These are phyloP conservation scores for Stenodera caucasica DNA, from an alignment of 2,888 invertebrate genomes.

Conservation along the genomic window DNA sequence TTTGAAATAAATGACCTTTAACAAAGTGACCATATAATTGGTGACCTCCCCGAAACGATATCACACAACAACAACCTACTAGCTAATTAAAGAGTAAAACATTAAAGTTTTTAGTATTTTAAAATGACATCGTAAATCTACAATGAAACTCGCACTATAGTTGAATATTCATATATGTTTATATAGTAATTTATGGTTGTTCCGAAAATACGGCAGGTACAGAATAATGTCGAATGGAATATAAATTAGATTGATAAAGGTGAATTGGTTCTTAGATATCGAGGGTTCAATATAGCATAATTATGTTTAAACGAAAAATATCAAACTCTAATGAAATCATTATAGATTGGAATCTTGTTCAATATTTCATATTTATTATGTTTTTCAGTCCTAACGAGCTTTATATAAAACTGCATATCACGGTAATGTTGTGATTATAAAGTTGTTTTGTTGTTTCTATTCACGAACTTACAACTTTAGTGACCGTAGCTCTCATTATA, in stretches of 20 bases:
- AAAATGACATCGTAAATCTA: slow-evolving; percentile 32
- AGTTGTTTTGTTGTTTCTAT: background rate
- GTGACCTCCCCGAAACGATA: slow-evolving; percentile 30
- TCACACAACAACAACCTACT: slow-evolving; percentile 29
- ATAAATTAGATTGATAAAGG: no score
- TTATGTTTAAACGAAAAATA: background rate
- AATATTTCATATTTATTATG: background rate
- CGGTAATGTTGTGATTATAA: background rate
- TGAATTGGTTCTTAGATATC: no score
- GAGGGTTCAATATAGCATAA: background rate
- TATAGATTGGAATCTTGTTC: background rate
- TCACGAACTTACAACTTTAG: background rate
- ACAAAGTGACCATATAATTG: slow-evolving; percentile 37
- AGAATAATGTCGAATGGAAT: no score
- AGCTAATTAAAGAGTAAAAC: slow-evolving; percentile 38
- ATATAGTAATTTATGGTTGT: no score
- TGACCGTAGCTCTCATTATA: background rate
- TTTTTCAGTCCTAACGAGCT: background rate
- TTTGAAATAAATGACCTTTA: slow-evolving; percentile 32
- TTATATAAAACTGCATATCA: background rate
- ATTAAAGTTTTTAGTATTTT: slow-evolving; percentile 35
- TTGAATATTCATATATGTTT: slow-evolving; percentile 36
- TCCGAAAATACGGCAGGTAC: no score
- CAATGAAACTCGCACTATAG: slow-evolving; percentile 24
- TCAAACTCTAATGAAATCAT: background rate